phyloP scores from a whole-genome alignment of 2,888 invertebrate genomes.

The Periphyllus acericola region DNA sequence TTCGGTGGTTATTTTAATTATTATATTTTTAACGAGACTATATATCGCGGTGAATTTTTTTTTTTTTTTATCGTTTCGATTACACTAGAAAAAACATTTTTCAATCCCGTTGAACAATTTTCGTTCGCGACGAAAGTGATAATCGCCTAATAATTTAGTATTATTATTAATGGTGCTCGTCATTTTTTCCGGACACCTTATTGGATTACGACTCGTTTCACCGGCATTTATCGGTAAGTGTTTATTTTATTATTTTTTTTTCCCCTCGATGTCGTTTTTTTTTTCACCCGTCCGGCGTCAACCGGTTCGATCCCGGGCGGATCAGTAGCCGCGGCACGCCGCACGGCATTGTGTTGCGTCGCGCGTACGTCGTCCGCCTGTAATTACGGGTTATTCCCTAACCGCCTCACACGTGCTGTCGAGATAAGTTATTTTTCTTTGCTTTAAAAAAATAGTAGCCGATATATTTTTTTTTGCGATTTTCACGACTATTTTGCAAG shows the following conservation, averaged over 20 bases:
- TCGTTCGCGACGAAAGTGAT: not conserved
- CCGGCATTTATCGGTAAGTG: slow-evolving; percentile 33
- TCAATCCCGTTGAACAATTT: not conserved
- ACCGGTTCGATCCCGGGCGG: not conserved
- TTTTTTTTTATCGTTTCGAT: slow-evolving; percentile 4
- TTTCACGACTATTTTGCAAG: too few species aligned
- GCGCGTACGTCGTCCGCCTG: not conserved
- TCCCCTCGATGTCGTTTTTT: not conserved
- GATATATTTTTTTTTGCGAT: not conserved
- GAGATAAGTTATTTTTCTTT: not conserved
- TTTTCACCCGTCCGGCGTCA: not conserved
- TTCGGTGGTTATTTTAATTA: too few species aligned
- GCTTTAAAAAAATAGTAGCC: too few species aligned
- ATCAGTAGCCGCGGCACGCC: not conserved
- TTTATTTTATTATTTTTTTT: not conserved
- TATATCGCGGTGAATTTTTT: not conserved
- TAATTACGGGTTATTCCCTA: not conserved
- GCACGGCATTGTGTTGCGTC: slow-evolving; percentile 14
- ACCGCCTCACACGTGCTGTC: not conserved
- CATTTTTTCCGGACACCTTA: not conserved
- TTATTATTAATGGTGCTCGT: slow-evolving; percentile 11
- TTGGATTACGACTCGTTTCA: slow-evolving; percentile 27
- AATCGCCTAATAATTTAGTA: not conserved
- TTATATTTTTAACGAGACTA: too few species aligned
- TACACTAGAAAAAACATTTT: not conserved